These are phyloP conservation scores for Acestrorhynchus altus DNA, from an alignment of 2,797 vertebrate genomes.

Conservation along the genomic window DNA sequence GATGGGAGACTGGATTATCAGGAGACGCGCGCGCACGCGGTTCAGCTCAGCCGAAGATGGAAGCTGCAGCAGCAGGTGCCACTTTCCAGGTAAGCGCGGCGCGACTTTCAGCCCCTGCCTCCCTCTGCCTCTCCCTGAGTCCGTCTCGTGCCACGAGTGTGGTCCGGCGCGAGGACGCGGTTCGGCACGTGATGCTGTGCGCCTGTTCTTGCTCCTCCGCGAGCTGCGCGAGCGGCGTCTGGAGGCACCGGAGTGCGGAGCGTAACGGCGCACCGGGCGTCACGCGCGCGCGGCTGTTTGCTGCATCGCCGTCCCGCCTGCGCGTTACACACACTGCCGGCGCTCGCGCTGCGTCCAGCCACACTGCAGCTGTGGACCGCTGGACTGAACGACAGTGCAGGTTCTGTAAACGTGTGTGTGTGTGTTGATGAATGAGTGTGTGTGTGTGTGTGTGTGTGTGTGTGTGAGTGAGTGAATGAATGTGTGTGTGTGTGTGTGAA, in stretches of 20 bases:
- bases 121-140: no score
- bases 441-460: neutral
- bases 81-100: slow-evolving; percentile 77
- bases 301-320: slow-evolving; percentile 64
- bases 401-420: neutral
- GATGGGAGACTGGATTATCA: slow-evolving; percentile 81
- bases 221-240: no score
- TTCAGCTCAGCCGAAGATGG: slow-evolving; percentile 69
- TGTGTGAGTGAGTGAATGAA: neutral
- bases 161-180: neutral
- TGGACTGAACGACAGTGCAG: neutral
- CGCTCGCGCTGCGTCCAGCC: neutral
- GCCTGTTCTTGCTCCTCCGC: neutral
- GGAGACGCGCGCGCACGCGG: slow-evolving; percentile 21
- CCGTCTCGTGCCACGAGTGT: neutral
- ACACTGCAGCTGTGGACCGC: neutral
- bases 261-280: slow-evolving; percentile 50
- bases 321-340: slow-evolving; percentile 8
- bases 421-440: neutral
- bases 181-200: neutral
- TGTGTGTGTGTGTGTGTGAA: neutral
- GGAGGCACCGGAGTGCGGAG: neutral
- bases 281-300: slow-evolving; percentile 56
- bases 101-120: neutral
- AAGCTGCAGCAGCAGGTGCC: slow-evolving; percentile 72